These are phyloP conservation scores for Epistrophe eligans DNA, from an alignment of 2,888 invertebrate species.

Conservation along the genomic window DNA sequence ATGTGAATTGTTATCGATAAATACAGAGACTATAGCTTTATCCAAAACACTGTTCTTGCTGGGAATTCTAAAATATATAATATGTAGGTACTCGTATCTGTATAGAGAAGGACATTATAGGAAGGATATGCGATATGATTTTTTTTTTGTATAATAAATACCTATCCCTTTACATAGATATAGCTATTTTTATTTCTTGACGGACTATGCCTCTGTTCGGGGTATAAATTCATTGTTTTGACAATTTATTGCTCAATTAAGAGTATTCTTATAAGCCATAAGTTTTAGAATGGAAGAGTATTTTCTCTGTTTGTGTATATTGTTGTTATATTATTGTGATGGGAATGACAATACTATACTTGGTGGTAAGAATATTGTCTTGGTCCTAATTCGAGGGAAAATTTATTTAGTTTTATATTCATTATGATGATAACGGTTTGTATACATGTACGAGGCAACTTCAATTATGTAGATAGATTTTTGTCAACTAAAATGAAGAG, in stretches of 20 bases:
- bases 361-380: not conserved
- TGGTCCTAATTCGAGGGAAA: not conserved
- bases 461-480: conserved; percentile 19
- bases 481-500: not conserved
- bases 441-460: not conserved
- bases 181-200: conserved; percentile 12
- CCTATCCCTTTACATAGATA: not conserved
- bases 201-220: conserved; percentile 6
- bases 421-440: conserved; percentile 5
- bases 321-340: conserved; percentile 3
- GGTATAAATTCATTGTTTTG: conserved; percentile 44
- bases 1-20: conserved; percentile 61
- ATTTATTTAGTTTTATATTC: conserved; percentile 1
- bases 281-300: conserved; percentile 38
- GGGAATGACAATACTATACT: not conserved
- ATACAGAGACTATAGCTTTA: not conserved
- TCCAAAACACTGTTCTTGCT: not conserved
- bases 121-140: conserved; percentile 5
- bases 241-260: conserved; percentile 58
- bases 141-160: not conserved
- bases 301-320: not conserved
- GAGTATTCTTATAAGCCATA: conserved; percentile 25
- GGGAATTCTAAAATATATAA: conserved; percentile 34
- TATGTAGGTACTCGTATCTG: no score
- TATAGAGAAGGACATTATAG: conserved; percentile 4